These are phyloP conservation scores for Anorthoa munda DNA, from an alignment of 2,888 invertebrate species.

Conservation along the genomic window DNA sequence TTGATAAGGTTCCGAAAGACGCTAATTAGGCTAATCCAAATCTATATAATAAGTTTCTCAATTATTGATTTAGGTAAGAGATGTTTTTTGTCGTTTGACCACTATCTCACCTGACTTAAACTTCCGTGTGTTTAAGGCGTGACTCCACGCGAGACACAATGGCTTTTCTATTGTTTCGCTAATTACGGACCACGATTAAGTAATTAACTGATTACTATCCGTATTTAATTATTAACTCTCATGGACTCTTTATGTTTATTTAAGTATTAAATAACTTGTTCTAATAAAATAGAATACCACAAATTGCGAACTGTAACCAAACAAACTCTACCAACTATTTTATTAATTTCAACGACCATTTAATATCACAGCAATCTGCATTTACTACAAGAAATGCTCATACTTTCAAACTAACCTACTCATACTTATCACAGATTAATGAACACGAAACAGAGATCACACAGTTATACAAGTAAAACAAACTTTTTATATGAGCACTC, in stretches of 20 bases:
- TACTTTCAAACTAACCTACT: conserved; percentile 15
- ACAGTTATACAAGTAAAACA: conserved; percentile 23
- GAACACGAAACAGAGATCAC: conserved; percentile 22
- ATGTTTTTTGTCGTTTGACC: no score
- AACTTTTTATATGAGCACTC: conserved; percentile 36
- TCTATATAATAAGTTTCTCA: no score
- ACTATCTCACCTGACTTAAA: no score
- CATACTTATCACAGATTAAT: conserved; percentile 43
- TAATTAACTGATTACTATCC: no score
- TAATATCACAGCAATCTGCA: neutral
- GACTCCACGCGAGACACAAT: no score
- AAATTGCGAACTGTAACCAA: neutral
- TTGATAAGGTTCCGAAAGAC: no score
- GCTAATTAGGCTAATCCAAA: no score
- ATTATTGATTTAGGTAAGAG: no score
- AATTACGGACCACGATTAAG: no score
- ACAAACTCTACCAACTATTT: neutral
- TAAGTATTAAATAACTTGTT: neutral
- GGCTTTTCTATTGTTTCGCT: no score
- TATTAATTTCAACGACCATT: neutral
- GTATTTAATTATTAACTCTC: neutral
- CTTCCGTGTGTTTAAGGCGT: no score
- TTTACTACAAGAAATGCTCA: conserved; percentile 11
- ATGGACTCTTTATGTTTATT: neutral
- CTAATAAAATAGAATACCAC: neutral